These are phyloP conservation scores for Hyles euphorbiae DNA, from an alignment of 1,140 invertebrate species.

Conservation along the genomic window DNA sequence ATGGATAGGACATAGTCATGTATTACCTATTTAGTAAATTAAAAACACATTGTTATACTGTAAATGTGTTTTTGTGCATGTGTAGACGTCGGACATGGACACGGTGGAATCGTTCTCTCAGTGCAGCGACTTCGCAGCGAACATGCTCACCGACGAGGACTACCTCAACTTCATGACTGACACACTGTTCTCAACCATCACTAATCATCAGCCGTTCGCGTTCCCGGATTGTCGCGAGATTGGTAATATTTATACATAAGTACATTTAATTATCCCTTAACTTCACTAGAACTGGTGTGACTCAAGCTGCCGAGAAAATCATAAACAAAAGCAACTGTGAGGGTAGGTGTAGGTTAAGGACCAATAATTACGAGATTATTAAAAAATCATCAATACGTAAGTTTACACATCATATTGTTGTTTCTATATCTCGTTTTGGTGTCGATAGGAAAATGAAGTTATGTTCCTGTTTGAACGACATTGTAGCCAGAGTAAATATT, in stretches of 20 bases:
- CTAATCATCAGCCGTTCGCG: conserved; percentile 92
- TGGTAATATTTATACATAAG: conserved; percentile 75
- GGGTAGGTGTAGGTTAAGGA: too few species aligned
- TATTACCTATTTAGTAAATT: background rate
- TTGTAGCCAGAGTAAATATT: too few species aligned
- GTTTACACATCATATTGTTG: too few species aligned
- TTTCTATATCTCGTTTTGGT: too few species aligned
- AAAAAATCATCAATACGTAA: too few species aligned
- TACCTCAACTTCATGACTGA: conserved; percentile 94
- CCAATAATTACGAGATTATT: too few species aligned
- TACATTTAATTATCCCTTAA: too few species aligned
- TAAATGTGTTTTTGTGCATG: conserved; percentile 8
- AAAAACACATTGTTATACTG: background rate
- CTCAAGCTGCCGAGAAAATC: too few species aligned
- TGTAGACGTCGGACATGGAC: conserved; percentile 87
- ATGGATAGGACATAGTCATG: background rate
- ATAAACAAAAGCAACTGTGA: too few species aligned
- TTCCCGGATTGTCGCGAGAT: conserved; percentile 98
- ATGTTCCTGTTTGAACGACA: too few species aligned
- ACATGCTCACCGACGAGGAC: conserved; percentile 91
- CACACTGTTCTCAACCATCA: conserved; percentile 91
- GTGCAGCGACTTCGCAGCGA: conserved; percentile 77
- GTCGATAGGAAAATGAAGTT: too few species aligned
- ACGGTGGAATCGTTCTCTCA: conserved; percentile 84
- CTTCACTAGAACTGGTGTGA: too few species aligned